A percentile compares a stretch with the other conserved stretches of the same genome.
phyloP scores from a whole-genome alignment of 2,888 invertebrate species.

The Heliconius aoede region DNA sequence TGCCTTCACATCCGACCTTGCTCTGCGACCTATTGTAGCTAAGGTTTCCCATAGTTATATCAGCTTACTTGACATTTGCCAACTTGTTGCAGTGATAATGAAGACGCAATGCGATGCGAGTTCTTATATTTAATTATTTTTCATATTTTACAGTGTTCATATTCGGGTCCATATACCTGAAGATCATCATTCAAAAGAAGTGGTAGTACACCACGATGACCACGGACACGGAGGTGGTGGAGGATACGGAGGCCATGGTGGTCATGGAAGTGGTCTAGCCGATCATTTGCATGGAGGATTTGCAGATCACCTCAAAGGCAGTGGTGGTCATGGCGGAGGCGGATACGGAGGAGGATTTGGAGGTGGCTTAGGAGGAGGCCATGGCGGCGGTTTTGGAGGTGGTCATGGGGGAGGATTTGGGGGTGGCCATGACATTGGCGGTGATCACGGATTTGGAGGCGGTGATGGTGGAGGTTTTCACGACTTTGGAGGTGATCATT shows the following conservation, averaged over 20 bases:
- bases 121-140: conserved; percentile 31
- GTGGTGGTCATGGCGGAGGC: conserved; percentile 54
- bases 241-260: conserved; percentile 50
- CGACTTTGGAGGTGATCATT: conserved; percentile 54
- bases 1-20: conserved; percentile 61
- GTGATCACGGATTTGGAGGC: conserved; percentile 49
- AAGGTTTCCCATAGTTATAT: conserved; percentile 42
- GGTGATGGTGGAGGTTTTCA: conserved; percentile 47
- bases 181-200: conserved; percentile 76
- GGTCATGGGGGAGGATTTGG: conserved; percentile 49
- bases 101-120: conserved; percentile 29
- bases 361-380: conserved; percentile 50
- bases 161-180: conserved; percentile 83
- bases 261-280: conserved; percentile 57
- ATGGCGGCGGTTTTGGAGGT: conserved; percentile 49
- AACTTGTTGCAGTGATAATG: conserved; percentile 38
- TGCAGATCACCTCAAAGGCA: conserved; percentile 60
- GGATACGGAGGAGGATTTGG: conserved; percentile 53
- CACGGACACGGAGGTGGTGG: conserved; percentile 58
- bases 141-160: conserved; percentile 79
- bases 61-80: conserved; percentile 37
- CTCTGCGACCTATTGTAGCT: conserved; percentile 61
- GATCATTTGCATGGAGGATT: conserved; percentile 67
- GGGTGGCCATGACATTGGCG: conserved; percentile 49
- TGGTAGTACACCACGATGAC: conserved; percentile 71